Evolutionary conservation across 2,888 invertebrate species (phyloP), one percentile per base, ranked within the genome.

Genomic region (Pyrrhia umbra): DNA sequence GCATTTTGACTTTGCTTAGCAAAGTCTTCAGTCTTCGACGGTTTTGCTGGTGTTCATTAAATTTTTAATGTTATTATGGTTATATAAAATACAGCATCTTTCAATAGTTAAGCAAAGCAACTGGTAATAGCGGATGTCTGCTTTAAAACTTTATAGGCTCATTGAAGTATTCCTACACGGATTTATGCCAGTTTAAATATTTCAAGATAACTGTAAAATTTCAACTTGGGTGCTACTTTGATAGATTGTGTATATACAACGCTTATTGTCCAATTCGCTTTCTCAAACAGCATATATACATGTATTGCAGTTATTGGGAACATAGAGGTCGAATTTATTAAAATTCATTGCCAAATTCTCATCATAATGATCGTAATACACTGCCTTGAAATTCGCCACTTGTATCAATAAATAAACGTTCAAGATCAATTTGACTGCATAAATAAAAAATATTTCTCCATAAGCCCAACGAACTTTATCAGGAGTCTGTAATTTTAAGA

Each of bases 341-440:
- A 30, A 59, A 42, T 40, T 15, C 15, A 15, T 37, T 1, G 15
- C 20, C 23, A 2, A 23, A 27, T 16, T 34, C 34, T 34, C 8
- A 16, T 51, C 50, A 34, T 30, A 40, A 39, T 27, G 34, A 23
- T 1, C 15, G 3, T 8, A 49, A 43, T 16, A 10, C 15, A 25
- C 25, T 23, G 16, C 8, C 2, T 25, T 18, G n/a, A 40, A 52
- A 54, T 0, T 42, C 1, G 5, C 8, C 25, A 66, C 23, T 50
- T 40, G 34, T 40, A 16, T 15, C 16, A 47, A 56, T 47, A 43
- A 27, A 67, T n/a, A 60, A 18, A 18, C 5, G n/a, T 52, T 30
- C 37, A 18, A 50, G 43, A 15, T 50, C 10, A 8, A 8, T 34
- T 34, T n/a, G n/a, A n/a, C n/a, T 34, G 34, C 34, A 34, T 34